A percentile compares a stretch with the other conserved stretches of the same genome.
These are phyloP conservation scores for Campoplex nolae DNA, from an alignment of 2,888 invertebrate genomes.

Conservation along the genomic window DNA sequence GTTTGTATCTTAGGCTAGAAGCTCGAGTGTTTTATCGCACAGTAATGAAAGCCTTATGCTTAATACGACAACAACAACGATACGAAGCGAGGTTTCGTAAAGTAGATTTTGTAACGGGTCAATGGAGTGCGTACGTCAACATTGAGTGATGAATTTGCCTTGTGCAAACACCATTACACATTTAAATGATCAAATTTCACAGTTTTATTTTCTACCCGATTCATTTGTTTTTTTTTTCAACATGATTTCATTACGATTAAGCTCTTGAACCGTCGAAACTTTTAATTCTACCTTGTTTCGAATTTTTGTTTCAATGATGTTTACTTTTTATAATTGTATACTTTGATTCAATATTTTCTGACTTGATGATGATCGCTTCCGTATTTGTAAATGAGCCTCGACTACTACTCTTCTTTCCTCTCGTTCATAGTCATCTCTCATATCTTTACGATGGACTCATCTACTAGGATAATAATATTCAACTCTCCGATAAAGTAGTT, in stretches of 20 bases:
- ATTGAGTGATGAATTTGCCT: conserved; percentile 10
- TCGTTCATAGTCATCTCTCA: neutral
- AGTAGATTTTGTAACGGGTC: conserved; percentile 77
- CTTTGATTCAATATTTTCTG: neutral
- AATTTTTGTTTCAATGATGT: neutral
- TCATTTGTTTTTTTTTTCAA: no score
- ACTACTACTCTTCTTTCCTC: neutral
- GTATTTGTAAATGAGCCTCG: conserved; percentile 54
- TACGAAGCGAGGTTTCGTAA: conserved; percentile 76
- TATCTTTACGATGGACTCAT: conserved; percentile 31
- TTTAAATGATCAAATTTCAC: conserved; percentile 17
- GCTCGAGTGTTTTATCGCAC: neutral
- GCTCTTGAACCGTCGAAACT: neutral
- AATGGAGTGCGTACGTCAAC: conserved; percentile 61
- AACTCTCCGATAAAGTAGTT: conserved; percentile 45
- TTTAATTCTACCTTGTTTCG: neutral
- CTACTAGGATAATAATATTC: conserved; percentile 59
- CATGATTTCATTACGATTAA: neutral
- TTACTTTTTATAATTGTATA: no score
- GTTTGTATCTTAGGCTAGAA: neutral
- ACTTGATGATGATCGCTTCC: conserved; percentile 37
- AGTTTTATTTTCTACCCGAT: neutral
- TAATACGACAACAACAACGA: neutral
- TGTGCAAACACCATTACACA: neutral
- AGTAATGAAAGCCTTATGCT: neutral